A percentile compares a stretch with the other conserved stretches of the same genome.
Conservation (phyloP, 1,140 invertebrate genomes). For the Stenopsyche tienmushanensis region DNA sequence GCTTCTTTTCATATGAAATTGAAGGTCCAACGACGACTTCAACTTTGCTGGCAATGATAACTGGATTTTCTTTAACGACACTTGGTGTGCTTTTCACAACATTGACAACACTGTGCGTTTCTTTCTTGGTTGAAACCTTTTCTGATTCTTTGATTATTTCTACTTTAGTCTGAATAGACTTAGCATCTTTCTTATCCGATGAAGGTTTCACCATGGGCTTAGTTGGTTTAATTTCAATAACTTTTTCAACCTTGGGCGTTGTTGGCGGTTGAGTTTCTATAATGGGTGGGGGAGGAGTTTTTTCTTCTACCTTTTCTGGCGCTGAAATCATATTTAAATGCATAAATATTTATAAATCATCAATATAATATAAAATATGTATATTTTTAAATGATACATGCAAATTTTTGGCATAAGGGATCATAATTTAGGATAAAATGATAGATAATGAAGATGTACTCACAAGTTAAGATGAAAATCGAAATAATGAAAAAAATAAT, state of each 20-base stretch:
- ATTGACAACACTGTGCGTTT: slow-evolving; percentile 34
- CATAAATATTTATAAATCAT: slow-evolving; percentile 19
- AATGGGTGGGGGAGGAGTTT: slow-evolving; percentile 52
- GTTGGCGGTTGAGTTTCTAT: slow-evolving; percentile 59
- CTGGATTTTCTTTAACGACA: slow-evolving; percentile 40
- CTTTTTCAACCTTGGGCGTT: slow-evolving; percentile 50
- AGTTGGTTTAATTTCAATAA: slow-evolving; percentile 59
- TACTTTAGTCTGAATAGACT: slow-evolving; percentile 45
- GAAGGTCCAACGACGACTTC: slow-evolving; percentile 45
- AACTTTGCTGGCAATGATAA: slow-evolving; percentile 48
- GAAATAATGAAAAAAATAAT: neutral
- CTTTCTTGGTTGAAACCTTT: slow-evolving; percentile 41
- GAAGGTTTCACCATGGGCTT: slow-evolving; percentile 57
- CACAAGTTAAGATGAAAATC: neutral
- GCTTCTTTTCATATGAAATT: slow-evolving; percentile 47
- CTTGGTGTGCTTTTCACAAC: slow-evolving; percentile 41
- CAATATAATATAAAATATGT: slow-evolving; percentile 19
- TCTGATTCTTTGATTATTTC: slow-evolving; percentile 36
- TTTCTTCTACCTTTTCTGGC: slow-evolving; percentile 49
- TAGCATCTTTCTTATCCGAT: slow-evolving; percentile 53
- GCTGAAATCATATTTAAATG: slow-evolving; percentile 47
- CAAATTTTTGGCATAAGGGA: neutral
- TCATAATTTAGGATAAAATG: neutral
- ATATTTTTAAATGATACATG: slow-evolving; percentile 10
- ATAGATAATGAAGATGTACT: neutral